phyloP scores from a whole-genome alignment of 1,140 invertebrate species.

The Thalassaphorura encarpata region DNA sequence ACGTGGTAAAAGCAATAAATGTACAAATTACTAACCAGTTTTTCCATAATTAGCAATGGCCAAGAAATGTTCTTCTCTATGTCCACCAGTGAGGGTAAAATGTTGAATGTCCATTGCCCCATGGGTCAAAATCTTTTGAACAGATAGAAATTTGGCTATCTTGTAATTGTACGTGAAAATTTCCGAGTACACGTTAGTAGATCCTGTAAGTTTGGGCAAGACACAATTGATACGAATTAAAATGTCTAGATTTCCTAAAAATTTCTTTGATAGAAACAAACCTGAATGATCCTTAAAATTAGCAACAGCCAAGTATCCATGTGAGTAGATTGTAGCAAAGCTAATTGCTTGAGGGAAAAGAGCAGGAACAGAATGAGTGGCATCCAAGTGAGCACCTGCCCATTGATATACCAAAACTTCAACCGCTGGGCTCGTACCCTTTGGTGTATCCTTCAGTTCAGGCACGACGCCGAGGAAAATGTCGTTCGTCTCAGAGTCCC shows the following conservation, averaged over 20 bases:
- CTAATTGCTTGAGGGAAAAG: slow-evolving; percentile 37
- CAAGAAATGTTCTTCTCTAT: slow-evolving; percentile 33
- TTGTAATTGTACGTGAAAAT: slow-evolving; percentile 41
- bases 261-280: slow-evolving; percentile 20
- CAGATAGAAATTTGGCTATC: slow-evolving; percentile 36
- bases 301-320: slow-evolving; percentile 38
- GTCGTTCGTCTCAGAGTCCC: slow-evolving; percentile 31
- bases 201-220: slow-evolving; percentile 32
- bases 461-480: slow-evolving; percentile 34
- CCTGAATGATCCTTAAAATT: slow-evolving; percentile 39
- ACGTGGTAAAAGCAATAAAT: no score
- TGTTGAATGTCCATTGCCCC: slow-evolving; percentile 36
- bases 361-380: slow-evolving; percentile 37
- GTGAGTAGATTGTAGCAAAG: slow-evolving; percentile 38
- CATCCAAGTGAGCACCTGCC: slow-evolving; percentile 45
- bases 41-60: slow-evolving; percentile 34
- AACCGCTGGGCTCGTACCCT: slow-evolving; percentile 24
- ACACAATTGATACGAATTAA: neutral
- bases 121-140: slow-evolving; percentile 41
- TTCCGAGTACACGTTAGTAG: slow-evolving; percentile 40
- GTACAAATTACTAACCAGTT: slow-evolving; percentile 19
- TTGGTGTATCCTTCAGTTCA: slow-evolving; percentile 15
- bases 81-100: slow-evolving; percentile 30
- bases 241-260: neutral
- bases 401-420: slow-evolving; percentile 38